Percentiles rank a stretch among this genome's conserved stretches.
These are phyloP conservation scores for Sebastes fasciatus DNA, from an alignment of 2,113 vertebrate species.

Conservation along the genomic window DNA sequence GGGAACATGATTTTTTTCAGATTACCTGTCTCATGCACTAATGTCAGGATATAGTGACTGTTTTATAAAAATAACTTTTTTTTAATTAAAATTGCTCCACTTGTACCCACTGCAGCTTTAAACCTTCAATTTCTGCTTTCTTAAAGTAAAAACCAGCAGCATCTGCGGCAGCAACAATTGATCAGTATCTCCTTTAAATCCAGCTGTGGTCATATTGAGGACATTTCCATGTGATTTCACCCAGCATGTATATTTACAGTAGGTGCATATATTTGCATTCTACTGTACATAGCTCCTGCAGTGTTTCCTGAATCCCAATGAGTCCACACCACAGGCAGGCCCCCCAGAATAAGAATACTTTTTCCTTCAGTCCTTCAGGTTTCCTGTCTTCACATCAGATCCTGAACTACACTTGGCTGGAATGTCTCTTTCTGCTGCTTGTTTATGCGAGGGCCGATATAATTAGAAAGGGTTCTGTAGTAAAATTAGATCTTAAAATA, in stretches of 20 bases:
- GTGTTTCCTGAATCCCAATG: slow-evolving; percentile 38
- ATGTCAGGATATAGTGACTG: too few relatives aligned
- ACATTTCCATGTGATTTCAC: background rate
- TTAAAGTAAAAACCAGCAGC: background rate
- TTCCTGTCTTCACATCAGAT: slow-evolving; percentile 4
- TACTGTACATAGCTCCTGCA: background rate
- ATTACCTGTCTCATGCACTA: too few relatives aligned
- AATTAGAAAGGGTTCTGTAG: background rate
- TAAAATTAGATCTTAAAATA: background rate
- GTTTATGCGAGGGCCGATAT: background rate
- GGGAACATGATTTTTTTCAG: too few relatives aligned
- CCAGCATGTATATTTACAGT: background rate
- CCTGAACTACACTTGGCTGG: background rate
- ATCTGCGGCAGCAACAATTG: background rate
- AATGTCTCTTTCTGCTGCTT: background rate
- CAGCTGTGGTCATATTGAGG: background rate
- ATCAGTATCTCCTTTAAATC: background rate
- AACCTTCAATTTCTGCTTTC: background rate
- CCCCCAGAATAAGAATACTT: background rate
- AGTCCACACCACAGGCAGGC: background rate
- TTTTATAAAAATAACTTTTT: too few relatives aligned
- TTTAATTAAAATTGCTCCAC: too few relatives aligned
- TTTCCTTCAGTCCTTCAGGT: background rate
- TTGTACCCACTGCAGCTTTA: too few relatives aligned
- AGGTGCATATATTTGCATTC: slow-evolving; percentile 3